These are phyloP conservation scores for Craniophora ligustri DNA, from an alignment of 2,888 invertebrate genomes.

Conservation along the genomic window DNA sequence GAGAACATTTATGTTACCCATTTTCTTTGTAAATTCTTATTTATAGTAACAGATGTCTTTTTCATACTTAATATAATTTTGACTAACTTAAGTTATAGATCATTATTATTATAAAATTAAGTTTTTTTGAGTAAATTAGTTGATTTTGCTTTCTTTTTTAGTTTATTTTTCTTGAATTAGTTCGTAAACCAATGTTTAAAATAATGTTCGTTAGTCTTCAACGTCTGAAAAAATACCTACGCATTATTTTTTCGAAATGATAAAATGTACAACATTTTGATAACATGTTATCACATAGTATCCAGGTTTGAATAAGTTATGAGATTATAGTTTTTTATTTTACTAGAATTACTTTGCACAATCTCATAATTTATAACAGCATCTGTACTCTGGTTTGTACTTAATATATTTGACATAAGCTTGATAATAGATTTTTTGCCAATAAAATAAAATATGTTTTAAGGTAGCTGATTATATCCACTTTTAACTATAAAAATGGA, in stretches of 20 bases:
- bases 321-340: constrained; percentile 12
- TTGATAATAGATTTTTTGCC: constrained; percentile 15
- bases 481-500: constrained; percentile 21
- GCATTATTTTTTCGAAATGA: no score
- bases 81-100: constrained; percentile 49
- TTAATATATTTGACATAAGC: constrained; percentile 36
- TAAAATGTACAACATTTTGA: no score
- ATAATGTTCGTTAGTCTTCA: background rate
- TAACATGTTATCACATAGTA: no score
- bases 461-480: constrained; percentile 4
- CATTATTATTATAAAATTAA: constrained; percentile 35
- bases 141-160: constrained; percentile 4
- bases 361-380: constrained; percentile 28
- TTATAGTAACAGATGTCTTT: constrained; percentile 36
- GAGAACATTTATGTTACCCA: constrained; percentile 72
- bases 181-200: background rate
- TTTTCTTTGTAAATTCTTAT: constrained; percentile 54
- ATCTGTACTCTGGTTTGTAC: no score
- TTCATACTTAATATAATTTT: constrained; percentile 37
- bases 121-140: constrained; percentile 39
- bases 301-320: constrained; percentile 2
- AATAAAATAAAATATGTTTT: constrained; percentile 14
- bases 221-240: background rate
- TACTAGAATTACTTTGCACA: background rate
- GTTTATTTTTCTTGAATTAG: background rate